Percentiles rank a stretch among this genome's conserved stretches.
These are phyloP conservation scores for Aldabrachelys gigantea DNA, from an alignment of 2,113 vertebrate genomes.

Conservation along the genomic window DNA sequence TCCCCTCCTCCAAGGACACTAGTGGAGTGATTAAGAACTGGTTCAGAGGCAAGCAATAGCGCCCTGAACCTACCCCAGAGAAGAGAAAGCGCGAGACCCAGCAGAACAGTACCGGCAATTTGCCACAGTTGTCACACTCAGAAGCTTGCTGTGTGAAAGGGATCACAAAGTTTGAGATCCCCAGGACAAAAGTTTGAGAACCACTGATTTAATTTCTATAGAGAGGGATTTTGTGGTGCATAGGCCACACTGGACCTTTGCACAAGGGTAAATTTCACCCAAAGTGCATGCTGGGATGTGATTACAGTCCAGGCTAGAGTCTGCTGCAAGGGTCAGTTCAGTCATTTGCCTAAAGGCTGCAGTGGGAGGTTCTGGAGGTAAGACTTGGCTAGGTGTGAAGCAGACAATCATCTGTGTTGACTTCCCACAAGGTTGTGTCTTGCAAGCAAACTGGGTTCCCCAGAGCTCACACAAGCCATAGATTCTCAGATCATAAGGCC, in stretches of 20 bases:
- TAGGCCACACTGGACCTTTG: neutral
- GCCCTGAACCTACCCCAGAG: too few species aligned
- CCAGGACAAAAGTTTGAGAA: too few species aligned
- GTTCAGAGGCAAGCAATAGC: too few species aligned
- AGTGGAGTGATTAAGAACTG: too few species aligned
- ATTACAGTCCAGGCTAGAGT: neutral
- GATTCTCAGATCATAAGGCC: neutral
- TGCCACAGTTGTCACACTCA: too few species aligned
- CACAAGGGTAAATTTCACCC: neutral
- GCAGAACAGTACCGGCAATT: too few species aligned
- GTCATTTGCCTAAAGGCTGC: neutral
- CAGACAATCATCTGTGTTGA: neutral
- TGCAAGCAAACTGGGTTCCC: neutral
- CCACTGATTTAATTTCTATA: neutral
- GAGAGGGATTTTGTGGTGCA: neutral
- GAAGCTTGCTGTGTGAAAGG: too few species aligned
- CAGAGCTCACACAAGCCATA: neutral
- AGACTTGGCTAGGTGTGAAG: neutral
- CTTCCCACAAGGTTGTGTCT: neutral
- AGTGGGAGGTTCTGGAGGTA: neutral
- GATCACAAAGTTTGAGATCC: too few species aligned
- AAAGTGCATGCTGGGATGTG: neutral
- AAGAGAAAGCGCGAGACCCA: too few species aligned
- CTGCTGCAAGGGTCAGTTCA: neutral
- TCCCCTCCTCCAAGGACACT: too few species aligned